Percentiles rank a stretch among this genome's conserved stretches.
Conservation (phyloP, 2,888 invertebrate species). For the Brachyptera risi region DNA sequence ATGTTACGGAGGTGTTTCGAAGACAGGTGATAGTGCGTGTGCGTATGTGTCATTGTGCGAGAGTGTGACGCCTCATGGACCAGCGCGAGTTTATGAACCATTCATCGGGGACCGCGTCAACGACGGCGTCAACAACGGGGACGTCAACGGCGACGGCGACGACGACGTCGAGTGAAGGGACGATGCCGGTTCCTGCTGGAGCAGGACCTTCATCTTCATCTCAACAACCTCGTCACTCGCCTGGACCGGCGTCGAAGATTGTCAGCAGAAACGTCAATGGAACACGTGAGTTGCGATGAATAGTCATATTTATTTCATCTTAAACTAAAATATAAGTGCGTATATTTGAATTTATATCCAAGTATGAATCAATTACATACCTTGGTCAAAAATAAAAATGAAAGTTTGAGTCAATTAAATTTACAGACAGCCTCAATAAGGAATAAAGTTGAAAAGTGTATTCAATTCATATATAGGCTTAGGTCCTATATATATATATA, state of each 20-base stretch:
- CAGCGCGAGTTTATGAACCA: slow-evolving; percentile 17
- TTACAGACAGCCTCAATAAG: no score
- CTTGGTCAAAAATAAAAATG: no score
- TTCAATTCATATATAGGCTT: no score
- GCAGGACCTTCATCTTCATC: not conserved
- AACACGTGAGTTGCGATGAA: slow-evolving; percentile 38
- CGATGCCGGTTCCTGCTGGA: slow-evolving; percentile 12
- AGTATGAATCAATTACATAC: no score
- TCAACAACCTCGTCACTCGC: slow-evolving; percentile 9
- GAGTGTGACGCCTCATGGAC: no score
- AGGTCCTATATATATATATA: no score
- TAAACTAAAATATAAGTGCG: no score
- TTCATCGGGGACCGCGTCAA: no score
- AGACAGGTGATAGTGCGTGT: slow-evolving; percentile 15
- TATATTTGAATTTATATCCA: no score
- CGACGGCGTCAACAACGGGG: not conserved
- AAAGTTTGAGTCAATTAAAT: no score
- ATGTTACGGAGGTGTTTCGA: not conserved
- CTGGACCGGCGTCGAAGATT: slow-evolving; percentile 34
- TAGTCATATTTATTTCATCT: slow-evolving; percentile 2
- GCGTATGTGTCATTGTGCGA: not conserved
- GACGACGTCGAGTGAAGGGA: not conserved
- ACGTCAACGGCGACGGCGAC: not conserved
- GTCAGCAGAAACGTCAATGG: slow-evolving; percentile 39
- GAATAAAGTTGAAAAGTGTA: no score